Conservation (phyloP, 2,797 vertebrate species). For the Gobio occitaniae region DNA sequence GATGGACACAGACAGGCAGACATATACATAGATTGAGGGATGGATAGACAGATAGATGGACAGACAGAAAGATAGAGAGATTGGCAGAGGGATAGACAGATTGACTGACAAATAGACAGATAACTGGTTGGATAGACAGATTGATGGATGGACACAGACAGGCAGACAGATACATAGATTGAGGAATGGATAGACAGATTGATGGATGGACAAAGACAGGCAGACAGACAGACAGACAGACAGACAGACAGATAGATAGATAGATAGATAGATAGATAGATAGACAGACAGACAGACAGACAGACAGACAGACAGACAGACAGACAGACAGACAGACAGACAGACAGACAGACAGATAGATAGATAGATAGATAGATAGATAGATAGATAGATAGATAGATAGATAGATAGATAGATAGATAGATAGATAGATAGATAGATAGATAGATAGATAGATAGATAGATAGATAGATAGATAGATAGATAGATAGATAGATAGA, state of each 20-base stretch:
- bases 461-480: no score
- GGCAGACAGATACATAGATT: neutral
- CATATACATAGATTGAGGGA: no score
- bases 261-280: neutral
- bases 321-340: neutral
- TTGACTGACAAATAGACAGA: neutral
- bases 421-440: no score
- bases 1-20: no score
- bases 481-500: no score
- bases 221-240: neutral
- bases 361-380: no score
- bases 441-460: no score
- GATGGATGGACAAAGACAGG: neutral
- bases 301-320: neutral
- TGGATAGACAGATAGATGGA: neutral
- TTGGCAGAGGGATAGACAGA: neutral
- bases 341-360: neutral
- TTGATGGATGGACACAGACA: fast-evolving
- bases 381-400: no score
- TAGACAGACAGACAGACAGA: fast-evolving
- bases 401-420: no score
- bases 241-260: neutral
- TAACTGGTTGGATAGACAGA: neutral
- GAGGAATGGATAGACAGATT: neutral
- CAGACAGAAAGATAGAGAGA: no score